A percentile compares a stretch with the other conserved stretches of the same genome.
phyloP scores from a whole-genome alignment of 37 sponge, comb jelly and placozoan species.

The Axinella damicornis region DNA sequence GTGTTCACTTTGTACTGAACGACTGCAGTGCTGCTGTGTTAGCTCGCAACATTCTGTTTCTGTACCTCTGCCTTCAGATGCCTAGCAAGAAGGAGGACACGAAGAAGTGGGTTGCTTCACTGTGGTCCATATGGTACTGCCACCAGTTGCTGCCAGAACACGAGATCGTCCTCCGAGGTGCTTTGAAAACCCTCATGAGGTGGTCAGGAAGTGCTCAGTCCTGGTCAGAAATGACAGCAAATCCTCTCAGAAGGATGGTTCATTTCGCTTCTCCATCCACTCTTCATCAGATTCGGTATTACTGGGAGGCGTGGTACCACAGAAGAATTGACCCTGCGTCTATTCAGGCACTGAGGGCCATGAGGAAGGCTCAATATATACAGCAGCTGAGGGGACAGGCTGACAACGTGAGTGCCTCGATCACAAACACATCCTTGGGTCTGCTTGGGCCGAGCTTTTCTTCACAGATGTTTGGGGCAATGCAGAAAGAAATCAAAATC shows the following conservation, averaged over 20 bases:
- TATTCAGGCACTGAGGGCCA: background rate
- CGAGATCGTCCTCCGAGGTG: background rate
- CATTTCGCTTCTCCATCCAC: constrained; percentile 4
- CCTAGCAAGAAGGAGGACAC: background rate
- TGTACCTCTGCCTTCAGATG: constrained; percentile 9
- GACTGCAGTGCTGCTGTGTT: constrained; percentile 51
- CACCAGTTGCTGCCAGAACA: constrained; percentile 44
- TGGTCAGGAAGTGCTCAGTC: background rate
- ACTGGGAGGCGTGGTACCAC: constrained; percentile 45
- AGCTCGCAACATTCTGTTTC: constrained; percentile 54
- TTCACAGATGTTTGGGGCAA: background rate
- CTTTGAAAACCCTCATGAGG: constrained; percentile 14
- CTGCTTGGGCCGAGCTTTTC: background rate
- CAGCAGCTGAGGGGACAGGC: background rate
- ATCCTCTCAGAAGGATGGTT: background rate
- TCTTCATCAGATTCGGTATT: background rate
- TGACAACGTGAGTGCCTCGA: background rate
- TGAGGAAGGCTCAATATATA: background rate
- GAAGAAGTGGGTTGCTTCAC: constrained; percentile 42
- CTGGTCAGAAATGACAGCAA: background rate
- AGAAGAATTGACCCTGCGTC: background rate
- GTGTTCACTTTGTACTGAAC: constrained; percentile 56
- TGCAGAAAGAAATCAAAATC: background rate
- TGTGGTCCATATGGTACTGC: constrained; percentile 67
- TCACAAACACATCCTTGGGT: background rate